phyloP scores from a whole-genome alignment of 1,140 invertebrate genomes.

The Drosophila subpulchrella region DNA sequence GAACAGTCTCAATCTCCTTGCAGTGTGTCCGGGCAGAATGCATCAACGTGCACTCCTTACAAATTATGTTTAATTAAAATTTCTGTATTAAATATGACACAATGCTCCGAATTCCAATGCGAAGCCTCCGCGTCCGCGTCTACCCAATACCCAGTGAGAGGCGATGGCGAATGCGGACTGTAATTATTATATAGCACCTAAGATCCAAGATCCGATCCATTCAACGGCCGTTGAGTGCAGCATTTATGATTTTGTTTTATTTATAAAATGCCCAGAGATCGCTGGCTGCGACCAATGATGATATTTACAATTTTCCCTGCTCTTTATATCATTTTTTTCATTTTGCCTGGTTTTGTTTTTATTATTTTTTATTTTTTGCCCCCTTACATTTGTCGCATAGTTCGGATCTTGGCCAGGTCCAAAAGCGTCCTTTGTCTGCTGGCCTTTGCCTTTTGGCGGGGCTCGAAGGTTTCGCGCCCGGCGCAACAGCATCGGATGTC shows the following conservation, averaged over 20 bases:
- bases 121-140: constrained; percentile 53
- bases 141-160: constrained; percentile 23
- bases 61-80: constrained; percentile 84
- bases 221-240: constrained; percentile 17
- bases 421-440: constrained; percentile 30
- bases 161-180: constrained; percentile 36
- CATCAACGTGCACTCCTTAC: constrained; percentile 78
- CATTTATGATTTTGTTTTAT: constrained; percentile 84
- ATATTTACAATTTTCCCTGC: constrained; percentile 74
- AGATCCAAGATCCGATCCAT: constrained; percentile 13
- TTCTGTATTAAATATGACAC: constrained; percentile 84
- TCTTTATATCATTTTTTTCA: constrained; percentile 38
- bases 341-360: background rate
- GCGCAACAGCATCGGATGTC: constrained; percentile 64
- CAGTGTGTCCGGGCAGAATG: constrained; percentile 18
- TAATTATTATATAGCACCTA: constrained; percentile 77
- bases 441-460: constrained; percentile 1
- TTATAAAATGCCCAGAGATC: constrained; percentile 73
- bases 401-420: constrained; percentile 40
- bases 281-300: constrained; percentile 57
- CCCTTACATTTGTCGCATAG: constrained; percentile 78
- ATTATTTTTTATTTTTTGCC: constrained; percentile 19
- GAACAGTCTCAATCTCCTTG: constrained; percentile 28
- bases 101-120: constrained; percentile 84
- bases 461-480: constrained; percentile 56